These are phyloP conservation scores for Microctenopoma stevenorrisi DNA, from an alignment of 2,797 vertebrate genomes.

Conservation along the genomic window DNA sequence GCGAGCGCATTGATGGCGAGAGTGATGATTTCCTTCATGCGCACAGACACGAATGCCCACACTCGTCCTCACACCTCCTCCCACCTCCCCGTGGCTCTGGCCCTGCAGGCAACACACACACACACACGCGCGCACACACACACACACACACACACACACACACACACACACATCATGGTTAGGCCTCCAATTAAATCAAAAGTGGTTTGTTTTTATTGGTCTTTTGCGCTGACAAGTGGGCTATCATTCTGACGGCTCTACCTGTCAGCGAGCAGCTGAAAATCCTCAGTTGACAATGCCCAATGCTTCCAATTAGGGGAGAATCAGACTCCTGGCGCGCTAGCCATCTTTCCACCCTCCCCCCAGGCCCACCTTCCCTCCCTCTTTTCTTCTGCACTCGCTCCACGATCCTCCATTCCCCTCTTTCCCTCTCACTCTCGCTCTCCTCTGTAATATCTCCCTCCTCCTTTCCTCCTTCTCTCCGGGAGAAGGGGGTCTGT, in stretches of 20 bases:
- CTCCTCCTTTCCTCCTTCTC: constrained; percentile 46
- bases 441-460: constrained; percentile 57
- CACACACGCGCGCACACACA: constrained; percentile 43
- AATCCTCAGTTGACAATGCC: constrained; percentile 99
- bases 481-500: constrained; percentile 83
- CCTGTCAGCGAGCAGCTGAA: constrained; percentile 98
- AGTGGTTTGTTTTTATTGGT: constrained; percentile 99
- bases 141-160: constrained; percentile 15
- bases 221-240: constrained; percentile 99
- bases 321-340: constrained; percentile 94
- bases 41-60: constrained; percentile 62
- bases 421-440: constrained; percentile 67
- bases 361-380: constrained; percentile 79
- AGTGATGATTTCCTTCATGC: constrained; percentile 80
- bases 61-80: constrained; percentile 64
- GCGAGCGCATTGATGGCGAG: constrained; percentile 64
- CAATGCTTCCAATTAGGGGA: constrained; percentile 99
- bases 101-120: constrained; percentile 69
- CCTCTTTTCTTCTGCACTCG: constrained; percentile 78
- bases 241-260: constrained; percentile 98
- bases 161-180: constrained; percentile 70
- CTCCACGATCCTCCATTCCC: constrained; percentile 68
- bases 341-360: constrained; percentile 90
- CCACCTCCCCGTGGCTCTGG: constrained; percentile 63
- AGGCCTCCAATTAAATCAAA: constrained; percentile 99